Evolutionary conservation across 2,797 vertebrate species (phyloP).

Genomic region (Chelidonichthys spinosus): DNA sequence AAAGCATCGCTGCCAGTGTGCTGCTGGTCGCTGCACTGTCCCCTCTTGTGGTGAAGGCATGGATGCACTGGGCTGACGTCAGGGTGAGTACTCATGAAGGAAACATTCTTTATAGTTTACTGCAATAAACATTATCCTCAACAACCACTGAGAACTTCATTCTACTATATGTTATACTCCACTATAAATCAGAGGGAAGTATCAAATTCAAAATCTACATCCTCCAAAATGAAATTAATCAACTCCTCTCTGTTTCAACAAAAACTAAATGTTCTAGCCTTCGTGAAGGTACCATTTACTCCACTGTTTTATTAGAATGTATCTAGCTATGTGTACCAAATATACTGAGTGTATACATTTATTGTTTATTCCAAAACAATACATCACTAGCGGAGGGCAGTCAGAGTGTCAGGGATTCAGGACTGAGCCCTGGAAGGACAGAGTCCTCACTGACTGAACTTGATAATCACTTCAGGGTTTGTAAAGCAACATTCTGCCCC

Average conservation of each 20-base stretch:
- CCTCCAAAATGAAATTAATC: not conserved
- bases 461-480: slow-evolving; percentile 10
- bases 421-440: not conserved
- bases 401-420: slow-evolving; percentile 11
- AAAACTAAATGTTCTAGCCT: not conserved
- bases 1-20: slow-evolving; percentile 86
- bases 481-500: slow-evolving; percentile 9
- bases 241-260: not conserved
- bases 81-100: slow-evolving; percentile 38
- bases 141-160: not conserved
- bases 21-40: slow-evolving; percentile 86
- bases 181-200: not conserved
- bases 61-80: slow-evolving; percentile 69
- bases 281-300: not conserved
- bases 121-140: not conserved
- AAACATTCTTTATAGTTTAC: no score
- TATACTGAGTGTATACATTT: not conserved
- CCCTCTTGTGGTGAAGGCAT: slow-evolving; percentile 82
- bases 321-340: not conserved
- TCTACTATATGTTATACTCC: not conserved
- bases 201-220: not conserved
- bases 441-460: slow-evolving; percentile 15
- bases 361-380: not conserved
- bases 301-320: not conserved
- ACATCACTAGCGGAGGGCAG: not conserved